Base-by-base conservation (phyloP, 1,140 invertebrate genomes). In the Thrips palmi region DNA sequence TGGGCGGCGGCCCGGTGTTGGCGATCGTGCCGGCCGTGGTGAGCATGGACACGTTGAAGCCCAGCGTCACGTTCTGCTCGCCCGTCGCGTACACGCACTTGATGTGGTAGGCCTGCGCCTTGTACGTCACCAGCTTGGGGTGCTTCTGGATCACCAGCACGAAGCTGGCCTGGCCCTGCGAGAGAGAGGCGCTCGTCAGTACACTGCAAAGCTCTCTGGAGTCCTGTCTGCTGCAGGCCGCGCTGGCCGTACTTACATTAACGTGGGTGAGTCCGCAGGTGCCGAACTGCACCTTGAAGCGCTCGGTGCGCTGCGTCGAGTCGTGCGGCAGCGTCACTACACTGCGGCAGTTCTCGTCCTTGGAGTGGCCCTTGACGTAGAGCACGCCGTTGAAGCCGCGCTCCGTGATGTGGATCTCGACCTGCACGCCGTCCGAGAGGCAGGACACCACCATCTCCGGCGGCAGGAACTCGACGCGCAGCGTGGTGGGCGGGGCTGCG, bases 21-120 rank as follows among this genome's bases (percentile, higher is more conserved):
- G 87, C 86, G 47, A 93, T 92, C 0, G 88, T 93, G 19, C 86
- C 87, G 2, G 86, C 85, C 3, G 87, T 92, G 1, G 87, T 93
- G 34, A 92, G 59, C 86, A 92, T 92, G 0, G 85, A 88, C 1
- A 93, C 86, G 49, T 92, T 92, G 54, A 93, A 92, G 5, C 86
- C 86, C 4, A 92, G 59, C 0, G 83, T 91, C 0, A 93, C 84
- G 37, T 87, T 89, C 56, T 88, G 84, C 56, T 91, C 86, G 40
- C 85, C 85, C 1, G 85, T 91, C 57, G 88, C 81, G 54, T 92
- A 92, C 33, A 91, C 77, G 56, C 88, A 93, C 57, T 85, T 87
- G 31, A 92, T 88, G 55, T 91, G 84, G 58, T 92, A 93, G 1
- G 88, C 87, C 60, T 89, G 84, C 2, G 87, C 85, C 48, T 88